phyloP scores from a whole-genome alignment of 2,113 vertebrate species.

The Labrus mixtus region DNA sequence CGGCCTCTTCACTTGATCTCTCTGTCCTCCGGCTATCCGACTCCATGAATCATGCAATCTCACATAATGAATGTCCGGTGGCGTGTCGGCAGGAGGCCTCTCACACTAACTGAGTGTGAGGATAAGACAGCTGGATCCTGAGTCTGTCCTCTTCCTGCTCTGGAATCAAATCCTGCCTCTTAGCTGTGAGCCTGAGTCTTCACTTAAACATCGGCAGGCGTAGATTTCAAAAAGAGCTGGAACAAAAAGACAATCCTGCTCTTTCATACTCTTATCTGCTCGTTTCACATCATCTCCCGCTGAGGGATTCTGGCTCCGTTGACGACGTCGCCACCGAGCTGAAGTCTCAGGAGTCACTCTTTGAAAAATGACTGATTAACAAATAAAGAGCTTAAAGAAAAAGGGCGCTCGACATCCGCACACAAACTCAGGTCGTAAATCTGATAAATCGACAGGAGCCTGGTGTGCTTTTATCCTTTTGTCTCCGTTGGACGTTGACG shows the following conservation, averaged over 20 bases:
- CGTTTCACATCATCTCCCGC: conserved; percentile 18
- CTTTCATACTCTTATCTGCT: conserved; percentile 15
- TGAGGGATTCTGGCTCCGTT: conserved; percentile 21
- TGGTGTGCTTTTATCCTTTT: background rate
- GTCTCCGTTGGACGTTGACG: background rate
- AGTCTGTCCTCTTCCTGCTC: background rate
- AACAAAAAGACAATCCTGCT: conserved; percentile 25
- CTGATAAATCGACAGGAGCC: background rate
- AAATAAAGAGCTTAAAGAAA: conserved; percentile 39
- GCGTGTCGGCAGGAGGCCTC: conserved; percentile 52
- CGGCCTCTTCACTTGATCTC: conserved; percentile 69
- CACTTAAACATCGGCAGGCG: conserved; percentile 12
- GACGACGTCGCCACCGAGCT: conserved; percentile 21
- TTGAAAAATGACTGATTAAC: conserved; percentile 48
- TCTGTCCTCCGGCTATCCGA: conserved; percentile 64
- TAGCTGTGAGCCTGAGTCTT: conserved; percentile 4
- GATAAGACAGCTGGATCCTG: conserved; percentile 7
- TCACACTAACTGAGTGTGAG: conserved; percentile 12
- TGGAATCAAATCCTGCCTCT: conserved; percentile 25
- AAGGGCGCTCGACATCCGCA: background rate
- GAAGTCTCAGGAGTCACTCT: conserved; percentile 31
- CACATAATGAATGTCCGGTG: conserved; percentile 65
- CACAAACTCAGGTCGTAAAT: conserved; percentile 18
- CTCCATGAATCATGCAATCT: conserved; percentile 72
- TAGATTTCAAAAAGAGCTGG: conserved; percentile 40